These are phyloP conservation scores for Listronotus bonariensis DNA, from an alignment of 1,140 invertebrate species.

Conservation along the genomic window DNA sequence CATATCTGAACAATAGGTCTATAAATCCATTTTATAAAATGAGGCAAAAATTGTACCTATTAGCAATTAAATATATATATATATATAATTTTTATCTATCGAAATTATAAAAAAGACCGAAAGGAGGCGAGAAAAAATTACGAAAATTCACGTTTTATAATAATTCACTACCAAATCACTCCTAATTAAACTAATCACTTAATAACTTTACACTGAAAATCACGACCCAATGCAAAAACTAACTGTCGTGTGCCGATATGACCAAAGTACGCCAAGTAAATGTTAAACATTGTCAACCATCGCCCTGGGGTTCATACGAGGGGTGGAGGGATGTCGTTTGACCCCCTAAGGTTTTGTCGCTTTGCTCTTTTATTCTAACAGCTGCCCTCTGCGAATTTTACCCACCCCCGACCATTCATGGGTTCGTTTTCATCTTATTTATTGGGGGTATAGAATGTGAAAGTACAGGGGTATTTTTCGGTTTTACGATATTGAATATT, in stretches of 20 bases:
- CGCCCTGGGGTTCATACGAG: slow-evolving; percentile 41
- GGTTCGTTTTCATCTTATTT: slow-evolving; percentile 51
- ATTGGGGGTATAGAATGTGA: slow-evolving; percentile 51
- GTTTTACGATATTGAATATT: slow-evolving; percentile 27
- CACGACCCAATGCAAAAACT: neutral
- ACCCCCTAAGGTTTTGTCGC: slow-evolving; percentile 54
- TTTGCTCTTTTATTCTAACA: slow-evolving; percentile 53
- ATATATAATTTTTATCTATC: no score
- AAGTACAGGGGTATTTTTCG: slow-evolving; percentile 20
- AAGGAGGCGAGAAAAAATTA: no score
- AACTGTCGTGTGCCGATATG: slow-evolving; percentile 37
- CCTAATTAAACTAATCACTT: no score
- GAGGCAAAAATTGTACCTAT: no score
- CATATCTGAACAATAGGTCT: no score
- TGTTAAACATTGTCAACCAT: slow-evolving; percentile 55
- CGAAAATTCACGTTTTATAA: no score
- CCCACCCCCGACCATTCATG: slow-evolving; percentile 52
- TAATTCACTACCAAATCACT: no score
- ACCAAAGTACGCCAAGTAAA: slow-evolving; percentile 50
- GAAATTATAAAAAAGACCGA: no score
- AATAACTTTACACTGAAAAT: neutral
- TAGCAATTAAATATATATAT: no score
- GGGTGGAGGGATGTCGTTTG: slow-evolving; percentile 47
- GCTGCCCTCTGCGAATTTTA: slow-evolving; percentile 52
- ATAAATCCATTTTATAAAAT: no score